A percentile compares a stretch with the other conserved stretches of the same genome.
These are phyloP conservation scores for Orchesella cincta DNA, from an alignment of 1,140 invertebrate genomes.

Conservation along the genomic window DNA sequence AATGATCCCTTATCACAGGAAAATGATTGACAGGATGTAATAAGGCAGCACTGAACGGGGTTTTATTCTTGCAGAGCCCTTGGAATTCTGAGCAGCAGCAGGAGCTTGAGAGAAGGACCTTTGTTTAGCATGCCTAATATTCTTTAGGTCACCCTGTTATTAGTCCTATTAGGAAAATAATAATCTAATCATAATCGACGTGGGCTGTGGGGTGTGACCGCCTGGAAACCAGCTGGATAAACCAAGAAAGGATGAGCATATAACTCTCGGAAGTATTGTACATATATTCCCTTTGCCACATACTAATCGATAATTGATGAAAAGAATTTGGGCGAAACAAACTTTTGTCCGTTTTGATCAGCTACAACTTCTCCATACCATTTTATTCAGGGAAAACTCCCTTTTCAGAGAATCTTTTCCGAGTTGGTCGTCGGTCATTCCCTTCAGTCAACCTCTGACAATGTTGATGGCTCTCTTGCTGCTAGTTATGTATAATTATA, in stretches of 20 bases:
- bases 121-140: background rate
- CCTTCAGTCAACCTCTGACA: no score
- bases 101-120: background rate
- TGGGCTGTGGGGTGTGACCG: constrained; percentile 24
- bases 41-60: background rate
- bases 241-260: background rate
- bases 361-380: no score
- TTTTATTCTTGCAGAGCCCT: background rate
- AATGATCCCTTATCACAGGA: constrained; percentile 17
- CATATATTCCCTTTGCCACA: background rate
- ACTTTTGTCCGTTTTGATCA: constrained; percentile 11
- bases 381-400: constrained; percentile 1
- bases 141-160: constrained; percentile 10
- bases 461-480: background rate
- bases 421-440: no score
- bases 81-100: background rate
- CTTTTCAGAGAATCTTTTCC: no score
- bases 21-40: constrained; percentile 17
- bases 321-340: constrained; percentile 26
- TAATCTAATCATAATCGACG: constrained; percentile 27
- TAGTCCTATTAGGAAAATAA: constrained; percentile 27
- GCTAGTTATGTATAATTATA: constrained; percentile 3
- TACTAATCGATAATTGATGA: constrained; percentile 26
- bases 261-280: background rate
- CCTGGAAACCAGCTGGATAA: constrained; percentile 22